A percentile compares a stretch with the other conserved stretches of the same genome.
Conservation (phyloP, 2,113 vertebrate genomes). For the Hippopotamus amphibius region DNA sequence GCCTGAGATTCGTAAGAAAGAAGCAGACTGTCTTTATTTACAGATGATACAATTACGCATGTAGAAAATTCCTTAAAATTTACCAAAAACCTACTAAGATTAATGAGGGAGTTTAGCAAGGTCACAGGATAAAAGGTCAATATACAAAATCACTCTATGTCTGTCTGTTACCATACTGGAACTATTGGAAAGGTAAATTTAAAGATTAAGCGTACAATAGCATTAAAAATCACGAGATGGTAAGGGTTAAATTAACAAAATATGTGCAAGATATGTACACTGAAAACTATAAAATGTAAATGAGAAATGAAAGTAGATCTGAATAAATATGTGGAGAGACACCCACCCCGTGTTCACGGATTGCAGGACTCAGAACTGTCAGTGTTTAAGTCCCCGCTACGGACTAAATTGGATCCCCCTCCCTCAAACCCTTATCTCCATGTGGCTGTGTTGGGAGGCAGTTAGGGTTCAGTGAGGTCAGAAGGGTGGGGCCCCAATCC, state of each 20-base stretch:
- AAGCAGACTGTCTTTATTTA: background rate
- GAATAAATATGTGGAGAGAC: background rate
- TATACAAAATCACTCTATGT: background rate
- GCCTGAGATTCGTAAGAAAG: background rate
- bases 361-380: background rate
- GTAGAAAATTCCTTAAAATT: background rate
- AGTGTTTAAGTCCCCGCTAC: background rate
- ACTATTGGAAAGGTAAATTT: background rate
- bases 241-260: background rate
- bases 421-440: background rate
- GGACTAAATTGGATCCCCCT: background rate
- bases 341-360: rapidly evolving
- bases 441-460: background rate
- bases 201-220: background rate
- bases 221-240: background rate
- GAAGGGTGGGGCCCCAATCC: rapidly evolving
- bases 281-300: background rate
- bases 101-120: background rate
- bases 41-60: too few species aligned
- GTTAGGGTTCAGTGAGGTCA: background rate
- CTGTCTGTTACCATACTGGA: background rate
- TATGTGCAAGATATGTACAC: background rate
- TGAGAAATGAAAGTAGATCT: background rate
- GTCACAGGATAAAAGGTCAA: background rate
- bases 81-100: background rate